A percentile compares a stretch with the other conserved stretches of the same genome.
Evolutionary conservation across 2,113 vertebrate species (phyloP).

Genomic region (Tapirus terrestris): DNA sequence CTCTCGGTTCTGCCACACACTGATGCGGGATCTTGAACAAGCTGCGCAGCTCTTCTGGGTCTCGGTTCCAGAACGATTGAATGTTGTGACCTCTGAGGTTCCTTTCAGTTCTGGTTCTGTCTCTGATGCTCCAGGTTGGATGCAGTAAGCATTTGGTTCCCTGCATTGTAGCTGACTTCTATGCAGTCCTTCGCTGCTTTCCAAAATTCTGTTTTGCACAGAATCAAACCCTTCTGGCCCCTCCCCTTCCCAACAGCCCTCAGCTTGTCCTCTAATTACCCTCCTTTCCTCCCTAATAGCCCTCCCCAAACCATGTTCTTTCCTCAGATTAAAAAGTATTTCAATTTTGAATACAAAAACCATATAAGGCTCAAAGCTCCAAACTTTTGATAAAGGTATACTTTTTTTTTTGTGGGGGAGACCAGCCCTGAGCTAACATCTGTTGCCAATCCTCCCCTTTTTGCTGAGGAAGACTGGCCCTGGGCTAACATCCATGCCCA

Average conservation of each 20-base stretch:
- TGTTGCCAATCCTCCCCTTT: too few relatives aligned
- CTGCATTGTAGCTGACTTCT: background rate
- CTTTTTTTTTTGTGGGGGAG: too few relatives aligned
- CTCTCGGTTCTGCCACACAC: background rate
- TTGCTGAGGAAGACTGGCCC: too few relatives aligned
- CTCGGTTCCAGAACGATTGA: background rate
- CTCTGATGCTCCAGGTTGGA: background rate
- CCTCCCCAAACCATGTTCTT: background rate
- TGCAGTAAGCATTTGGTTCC: background rate
- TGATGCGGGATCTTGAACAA: background rate
- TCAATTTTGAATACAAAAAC: conserved; percentile 43
- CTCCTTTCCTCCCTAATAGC: background rate
- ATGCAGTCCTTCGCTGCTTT: background rate
- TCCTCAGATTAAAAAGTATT: background rate
- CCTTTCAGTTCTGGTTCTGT: background rate
- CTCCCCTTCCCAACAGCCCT: background rate
- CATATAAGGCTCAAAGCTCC: background rate
- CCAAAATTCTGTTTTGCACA: background rate
- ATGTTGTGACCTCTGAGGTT: background rate
- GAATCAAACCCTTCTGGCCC: background rate
- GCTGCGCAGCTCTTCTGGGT: background rate
- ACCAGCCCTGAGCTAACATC: too few relatives aligned
- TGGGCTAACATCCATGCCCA: too few relatives aligned
- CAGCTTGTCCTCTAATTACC: background rate
- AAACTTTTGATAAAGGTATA: background rate